These are phyloP conservation scores for Corynorhinus townsendii DNA, from an alignment of 2,113 vertebrate species.

Conservation along the genomic window DNA sequence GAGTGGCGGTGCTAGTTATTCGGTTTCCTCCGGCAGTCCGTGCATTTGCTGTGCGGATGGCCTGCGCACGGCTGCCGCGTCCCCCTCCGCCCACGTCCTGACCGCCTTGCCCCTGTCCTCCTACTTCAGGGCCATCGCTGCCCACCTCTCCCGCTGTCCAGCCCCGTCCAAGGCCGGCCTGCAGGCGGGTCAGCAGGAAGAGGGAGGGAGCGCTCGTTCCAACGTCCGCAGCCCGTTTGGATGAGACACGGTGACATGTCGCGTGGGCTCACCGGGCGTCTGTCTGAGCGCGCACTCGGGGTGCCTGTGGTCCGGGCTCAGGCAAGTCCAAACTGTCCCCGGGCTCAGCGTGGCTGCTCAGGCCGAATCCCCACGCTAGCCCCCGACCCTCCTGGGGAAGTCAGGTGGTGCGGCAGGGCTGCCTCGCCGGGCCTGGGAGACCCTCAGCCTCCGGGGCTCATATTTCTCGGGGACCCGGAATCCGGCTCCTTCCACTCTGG, in stretches of 20 bases:
- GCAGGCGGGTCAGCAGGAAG: slow-evolving; percentile 17
- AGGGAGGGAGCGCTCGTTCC: neutral
- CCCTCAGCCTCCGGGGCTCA: neutral
- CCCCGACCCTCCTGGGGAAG: neutral
- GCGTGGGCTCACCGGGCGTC: rapidly evolving
- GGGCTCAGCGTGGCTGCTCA: neutral
- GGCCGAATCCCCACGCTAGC: neutral
- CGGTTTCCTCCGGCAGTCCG: slow-evolving; percentile 55
- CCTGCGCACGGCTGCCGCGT: slow-evolving; percentile 35
- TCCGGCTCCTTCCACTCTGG: neutral
- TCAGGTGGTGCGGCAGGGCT: no score
- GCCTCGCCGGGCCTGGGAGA: neutral
- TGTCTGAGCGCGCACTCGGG: rapidly evolving
- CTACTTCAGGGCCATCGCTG: slow-evolving; percentile 13
- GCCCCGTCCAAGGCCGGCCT: slow-evolving; percentile 22
- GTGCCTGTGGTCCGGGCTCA: no score
- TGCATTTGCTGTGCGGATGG: slow-evolving; percentile 63
- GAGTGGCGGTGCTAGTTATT: slow-evolving; percentile 58
- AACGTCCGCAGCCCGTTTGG: neutral
- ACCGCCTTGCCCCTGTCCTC: neutral
- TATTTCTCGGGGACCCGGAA: neutral
- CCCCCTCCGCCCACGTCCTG: neutral
- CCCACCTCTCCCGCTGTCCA: slow-evolving; percentile 13
- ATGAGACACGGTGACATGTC: neutral
- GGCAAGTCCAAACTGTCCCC: neutral